Percentiles rank a stretch among this genome's conserved stretches.
Evolutionary conservation across 2,888 invertebrate genomes (phyloP).

Genomic region (Pycnomerus fuliginosus): DNA sequence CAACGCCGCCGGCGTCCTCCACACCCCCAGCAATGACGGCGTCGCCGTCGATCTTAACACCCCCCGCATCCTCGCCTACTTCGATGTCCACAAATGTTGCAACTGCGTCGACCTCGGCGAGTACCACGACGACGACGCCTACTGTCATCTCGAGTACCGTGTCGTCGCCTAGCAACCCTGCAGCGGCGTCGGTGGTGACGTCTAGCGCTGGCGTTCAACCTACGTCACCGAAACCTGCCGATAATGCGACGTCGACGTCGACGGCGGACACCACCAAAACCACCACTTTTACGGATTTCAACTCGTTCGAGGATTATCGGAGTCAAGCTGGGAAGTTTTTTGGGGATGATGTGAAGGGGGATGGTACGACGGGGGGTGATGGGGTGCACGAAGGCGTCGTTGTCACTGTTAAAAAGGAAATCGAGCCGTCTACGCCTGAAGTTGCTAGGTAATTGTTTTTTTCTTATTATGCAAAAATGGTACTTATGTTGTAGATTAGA

Average conservation of each 20-base stretch:
- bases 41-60: slow-evolving; percentile 9
- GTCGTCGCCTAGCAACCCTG: slow-evolving; percentile 13
- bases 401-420: slow-evolving; percentile 32
- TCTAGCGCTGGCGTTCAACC: slow-evolving; percentile 20
- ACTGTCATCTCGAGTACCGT: slow-evolving; percentile 11
- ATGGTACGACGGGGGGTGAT: slow-evolving; percentile 24
- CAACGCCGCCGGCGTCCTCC: slow-evolving; percentile 30
- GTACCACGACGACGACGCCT: slow-evolving; percentile 20
- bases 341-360: slow-evolving; percentile 24
- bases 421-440: slow-evolving; percentile 30
- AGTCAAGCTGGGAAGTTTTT: slow-evolving; percentile 24
- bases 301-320: slow-evolving; percentile 34
- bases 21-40: slow-evolving; percentile 8
- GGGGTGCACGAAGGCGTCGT: slow-evolving; percentile 22
- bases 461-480: neutral
- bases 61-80: slow-evolving; percentile 12
- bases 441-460: slow-evolving; percentile 27
- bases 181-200: slow-evolving; percentile 18
- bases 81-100: too few species aligned
- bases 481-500: too few species aligned
- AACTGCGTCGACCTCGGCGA: too few species aligned
- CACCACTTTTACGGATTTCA: slow-evolving; percentile 35
- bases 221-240: slow-evolving; percentile 30
- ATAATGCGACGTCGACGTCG: slow-evolving; percentile 28
- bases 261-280: slow-evolving; percentile 19